Conservation (phyloP, 2,797 vertebrate genomes). For the Diplodus sargus region DNA sequence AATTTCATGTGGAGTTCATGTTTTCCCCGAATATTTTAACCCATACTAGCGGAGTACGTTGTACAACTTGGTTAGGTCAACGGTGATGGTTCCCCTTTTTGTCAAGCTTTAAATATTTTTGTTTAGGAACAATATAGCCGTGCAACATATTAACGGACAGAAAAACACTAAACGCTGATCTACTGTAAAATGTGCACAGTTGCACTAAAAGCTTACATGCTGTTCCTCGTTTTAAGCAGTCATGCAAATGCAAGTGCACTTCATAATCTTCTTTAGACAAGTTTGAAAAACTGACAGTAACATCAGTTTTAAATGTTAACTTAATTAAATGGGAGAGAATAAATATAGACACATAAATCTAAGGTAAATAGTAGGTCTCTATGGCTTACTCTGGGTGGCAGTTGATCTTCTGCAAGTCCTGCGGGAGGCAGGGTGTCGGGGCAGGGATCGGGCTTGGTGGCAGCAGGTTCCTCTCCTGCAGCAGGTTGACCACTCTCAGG, state of each 20-base stretch:
- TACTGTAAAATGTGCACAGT: not conserved
- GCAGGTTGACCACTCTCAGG: constrained; percentile 92
- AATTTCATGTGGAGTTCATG: not conserved
- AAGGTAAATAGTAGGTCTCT: not conserved
- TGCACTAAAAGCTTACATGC: not conserved
- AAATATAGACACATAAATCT: not conserved
- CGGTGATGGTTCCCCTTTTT: not conserved
- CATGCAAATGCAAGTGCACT: not conserved
- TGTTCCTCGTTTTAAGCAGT: not conserved
- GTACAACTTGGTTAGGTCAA: not conserved
- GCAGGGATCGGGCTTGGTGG: constrained; percentile 85
- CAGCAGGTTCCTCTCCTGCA: constrained; percentile 96
- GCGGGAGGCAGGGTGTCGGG: constrained; percentile 92
- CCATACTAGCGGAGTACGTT: not conserved
- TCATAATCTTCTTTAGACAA: not conserved
- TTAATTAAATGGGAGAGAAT: not conserved
- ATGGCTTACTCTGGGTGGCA: constrained; percentile 94
- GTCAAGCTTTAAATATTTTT: not conserved
- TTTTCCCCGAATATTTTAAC: not conserved
- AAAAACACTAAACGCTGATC: not conserved
- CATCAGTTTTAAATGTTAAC: not conserved
- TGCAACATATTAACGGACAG: not conserved
- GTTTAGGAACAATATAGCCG: not conserved
- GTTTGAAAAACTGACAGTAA: not conserved
- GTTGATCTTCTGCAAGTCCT: constrained; percentile 95